Conservation (phyloP, 2,113 vertebrate genomes). For the Probosciger aterrimus region DNA sequence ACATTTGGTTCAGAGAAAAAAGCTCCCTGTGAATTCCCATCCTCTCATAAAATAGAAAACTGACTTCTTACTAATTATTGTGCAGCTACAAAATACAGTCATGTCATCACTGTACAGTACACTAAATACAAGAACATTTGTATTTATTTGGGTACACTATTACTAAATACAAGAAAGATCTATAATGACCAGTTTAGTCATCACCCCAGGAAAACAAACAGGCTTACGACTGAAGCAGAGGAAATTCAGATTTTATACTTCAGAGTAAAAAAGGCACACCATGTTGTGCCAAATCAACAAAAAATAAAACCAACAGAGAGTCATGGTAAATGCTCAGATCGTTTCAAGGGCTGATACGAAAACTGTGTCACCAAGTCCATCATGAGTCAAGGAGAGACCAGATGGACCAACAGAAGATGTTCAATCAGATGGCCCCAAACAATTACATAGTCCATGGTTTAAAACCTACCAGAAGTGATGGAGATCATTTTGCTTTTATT, state of each 20-base stretch:
- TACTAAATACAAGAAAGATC: neutral
- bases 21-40: neutral
- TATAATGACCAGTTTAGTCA: neutral
- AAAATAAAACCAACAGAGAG: neutral
- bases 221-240: neutral
- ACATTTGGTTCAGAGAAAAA: neutral
- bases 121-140: neutral
- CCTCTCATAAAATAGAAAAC: neutral
- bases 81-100: neutral
- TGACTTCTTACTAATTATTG: neutral
- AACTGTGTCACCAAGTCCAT: neutral
- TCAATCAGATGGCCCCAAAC: neutral
- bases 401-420: slow-evolving; percentile 18
- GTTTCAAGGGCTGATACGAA: neutral
- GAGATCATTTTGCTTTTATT: neutral
- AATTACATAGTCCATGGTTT: neutral
- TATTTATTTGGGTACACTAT: neutral
- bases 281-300: neutral
- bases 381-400: neutral
- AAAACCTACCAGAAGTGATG: slow-evolving; percentile 1
- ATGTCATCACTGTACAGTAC: neutral
- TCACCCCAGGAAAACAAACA: neutral
- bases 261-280: neutral
- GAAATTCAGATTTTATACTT: neutral
- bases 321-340: neutral